These are phyloP conservation scores for Nephrotoma flavescens DNA, from an alignment of 2,888 invertebrate species.

Conservation along the genomic window DNA sequence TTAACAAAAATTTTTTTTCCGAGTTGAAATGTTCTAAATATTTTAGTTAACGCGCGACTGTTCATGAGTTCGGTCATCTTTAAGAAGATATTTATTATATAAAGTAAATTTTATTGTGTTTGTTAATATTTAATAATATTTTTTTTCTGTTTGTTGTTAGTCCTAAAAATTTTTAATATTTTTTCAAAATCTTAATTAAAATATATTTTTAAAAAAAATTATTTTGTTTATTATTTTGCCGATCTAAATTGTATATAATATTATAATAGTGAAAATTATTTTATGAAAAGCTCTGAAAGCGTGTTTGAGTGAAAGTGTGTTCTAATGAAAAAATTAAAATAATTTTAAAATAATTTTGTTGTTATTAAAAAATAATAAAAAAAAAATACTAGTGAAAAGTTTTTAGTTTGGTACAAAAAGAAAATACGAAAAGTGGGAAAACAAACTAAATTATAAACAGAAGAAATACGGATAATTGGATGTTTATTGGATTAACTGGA, in stretches of 20 bases:
- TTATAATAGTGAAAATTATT: not conserved
- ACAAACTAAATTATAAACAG: not conserved
- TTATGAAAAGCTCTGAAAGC: not conserved
- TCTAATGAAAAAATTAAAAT: not conserved
- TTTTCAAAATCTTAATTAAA: not conserved
- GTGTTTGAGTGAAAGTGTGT: not conserved
- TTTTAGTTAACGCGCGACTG: slow-evolving; percentile 3
- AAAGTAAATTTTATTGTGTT: not conserved
- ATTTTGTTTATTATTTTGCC: not conserved
- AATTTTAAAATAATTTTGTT: not conserved
- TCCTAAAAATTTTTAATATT: not conserved
- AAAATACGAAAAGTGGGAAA: not conserved
- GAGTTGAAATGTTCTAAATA: not conserved
- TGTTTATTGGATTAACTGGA: not conserved
- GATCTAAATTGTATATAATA: not conserved
- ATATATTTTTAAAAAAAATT: not conserved
- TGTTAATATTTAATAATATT: not conserved
- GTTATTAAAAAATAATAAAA: not conserved
- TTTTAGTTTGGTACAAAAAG: not conserved
- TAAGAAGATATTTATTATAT: not conserved
- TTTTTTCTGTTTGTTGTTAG: not conserved
- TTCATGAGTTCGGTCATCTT: slow-evolving; percentile 1
- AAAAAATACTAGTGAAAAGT: not conserved
- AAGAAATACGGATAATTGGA: not conserved
- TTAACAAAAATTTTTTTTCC: not conserved